Base-by-base conservation (phyloP, 2,888 invertebrate species). In the Pyrochroa serraticornis region DNA sequence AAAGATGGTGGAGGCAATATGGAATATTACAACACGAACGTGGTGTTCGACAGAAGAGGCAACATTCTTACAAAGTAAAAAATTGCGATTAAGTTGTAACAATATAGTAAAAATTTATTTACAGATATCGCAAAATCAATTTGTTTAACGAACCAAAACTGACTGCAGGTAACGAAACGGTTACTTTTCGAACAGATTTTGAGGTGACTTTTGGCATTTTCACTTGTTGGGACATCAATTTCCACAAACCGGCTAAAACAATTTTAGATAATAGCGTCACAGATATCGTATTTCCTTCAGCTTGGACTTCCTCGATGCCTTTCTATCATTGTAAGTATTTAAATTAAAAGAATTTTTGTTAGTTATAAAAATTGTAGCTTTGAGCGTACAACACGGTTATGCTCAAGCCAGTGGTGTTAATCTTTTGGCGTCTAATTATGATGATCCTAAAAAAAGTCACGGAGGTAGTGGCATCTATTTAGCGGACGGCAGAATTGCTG, bases 61-160 rank as follows among this genome's bases (percentile, higher is more conserved):
- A 13, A 22, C 12, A 44, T 56, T 7, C 48, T 56, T 12, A 30
- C 36, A 1, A 60, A 60, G 51, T 59, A 54, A 7, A 38, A 46
- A 44, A 13, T 35, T 12, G 7, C 3, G 0, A n/a, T 1, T 14
- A 13, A 22, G 13, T 35, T 47, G 13, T 8, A 35, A 9, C 9
- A 44, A 44, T 7, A 31, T 31, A 3, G 31, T 7, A 9, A 31
- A 8, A 31, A 44, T 9, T 31, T 44, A 31, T 41, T 62, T 67
- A 13, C 46, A 71, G 69, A 49, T 71, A 71, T 34, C 63, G 71
- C 6, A 72, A 72, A 58, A 71, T 71, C 12, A 69, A 71, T 56
- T 50, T 72, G 1, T 67, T 37, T 44, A 6, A 47, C 1, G 71
- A 72, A 57, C 58, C 65, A 5, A 57, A 52, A 3, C 42, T 71